Base-by-base conservation (phyloP, 2,797 vertebrate genomes). In the Neostethus bicornis region DNA sequence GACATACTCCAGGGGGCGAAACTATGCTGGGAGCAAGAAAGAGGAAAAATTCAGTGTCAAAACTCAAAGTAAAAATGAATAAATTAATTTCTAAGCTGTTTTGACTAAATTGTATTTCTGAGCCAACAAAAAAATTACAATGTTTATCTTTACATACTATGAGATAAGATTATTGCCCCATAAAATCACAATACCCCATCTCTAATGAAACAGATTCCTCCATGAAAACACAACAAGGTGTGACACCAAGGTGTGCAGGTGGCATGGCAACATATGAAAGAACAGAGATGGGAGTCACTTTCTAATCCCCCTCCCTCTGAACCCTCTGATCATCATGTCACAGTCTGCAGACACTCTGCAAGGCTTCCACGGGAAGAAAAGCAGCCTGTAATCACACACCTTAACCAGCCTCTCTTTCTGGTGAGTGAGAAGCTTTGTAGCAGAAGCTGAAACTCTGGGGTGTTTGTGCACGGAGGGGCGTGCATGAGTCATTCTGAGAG, bases 251-350 rank as follows among this genome's bases (percentile, higher is more conserved):
- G n/a, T n/a, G 67, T 43, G 73, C 70, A 69, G 81, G 78, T 82
- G 66, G 68, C 41, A 20, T 38, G 51, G 43, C 50, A 50, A 62
- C 51, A 64, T n/a, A n/a, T 34, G 52, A 77, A 58, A 78, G 75
- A 74, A 69, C 61, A 45, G 49, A 61, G 52, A 77, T 37, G 32
- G 63, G 69, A 84, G 55, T 75, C 78, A 72, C 75, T 82, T 85
- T 66, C 81, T 85, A 85, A 89, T 87, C 71, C 76, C 48, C 47
- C 51, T 76, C 73, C 76, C 60, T 49, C 48, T 62, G 76, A 80
- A 84, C 79, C 84, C 83, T 89, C 84, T 87, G 86, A 90, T 91
- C 87, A 90, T 86, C 80, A 61, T 84, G 82, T 89, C 82, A 75
- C 85, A 86, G 83, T 90, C 86, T 79, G 42, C 66, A 52, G 79